Evolutionary conservation across 2,888 invertebrate genomes (phyloP).

Genomic region (Eupithecia insigniata): DNA sequence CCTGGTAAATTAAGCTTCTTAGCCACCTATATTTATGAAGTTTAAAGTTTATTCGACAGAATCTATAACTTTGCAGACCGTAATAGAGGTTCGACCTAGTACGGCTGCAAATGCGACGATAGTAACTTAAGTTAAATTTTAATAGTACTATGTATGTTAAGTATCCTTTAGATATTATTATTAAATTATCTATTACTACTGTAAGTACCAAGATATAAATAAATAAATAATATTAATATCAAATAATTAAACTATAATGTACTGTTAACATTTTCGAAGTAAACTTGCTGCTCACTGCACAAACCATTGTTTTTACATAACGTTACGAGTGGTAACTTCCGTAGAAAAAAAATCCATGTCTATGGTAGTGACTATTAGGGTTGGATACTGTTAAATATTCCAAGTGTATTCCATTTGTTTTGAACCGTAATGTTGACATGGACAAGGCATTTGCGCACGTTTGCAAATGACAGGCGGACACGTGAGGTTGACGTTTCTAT

Average conservation of each 20-base stretch:
- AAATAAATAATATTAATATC: too few species aligned
- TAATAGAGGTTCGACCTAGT: too few species aligned
- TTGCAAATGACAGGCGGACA: slow-evolving; percentile 53
- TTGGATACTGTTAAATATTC: neutral
- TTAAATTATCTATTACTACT: too few species aligned
- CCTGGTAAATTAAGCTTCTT: neutral
- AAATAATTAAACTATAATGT: too few species aligned
- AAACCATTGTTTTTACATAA: neutral
- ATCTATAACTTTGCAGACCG: too few species aligned
- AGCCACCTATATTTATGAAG: neutral
- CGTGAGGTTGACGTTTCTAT: slow-evolving; percentile 52
- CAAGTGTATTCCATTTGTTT: slow-evolving; percentile 17
- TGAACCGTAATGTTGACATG: slow-evolving; percentile 49
- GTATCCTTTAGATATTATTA: too few species aligned
- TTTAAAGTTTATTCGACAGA: too few species aligned
- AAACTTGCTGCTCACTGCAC: neutral
- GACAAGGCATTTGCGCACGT: slow-evolving; percentile 45
- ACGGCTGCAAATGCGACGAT: too few species aligned
- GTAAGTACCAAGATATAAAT: too few species aligned
- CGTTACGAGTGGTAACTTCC: neutral
- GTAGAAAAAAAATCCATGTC: too few species aligned
- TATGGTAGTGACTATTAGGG: neutral
- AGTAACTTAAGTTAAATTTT: too few species aligned
- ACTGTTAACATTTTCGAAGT: neutral
- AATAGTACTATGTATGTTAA: too few species aligned